Base-by-base conservation (phyloP, 1,140 invertebrate species). In the Pissodes strobi region DNA sequence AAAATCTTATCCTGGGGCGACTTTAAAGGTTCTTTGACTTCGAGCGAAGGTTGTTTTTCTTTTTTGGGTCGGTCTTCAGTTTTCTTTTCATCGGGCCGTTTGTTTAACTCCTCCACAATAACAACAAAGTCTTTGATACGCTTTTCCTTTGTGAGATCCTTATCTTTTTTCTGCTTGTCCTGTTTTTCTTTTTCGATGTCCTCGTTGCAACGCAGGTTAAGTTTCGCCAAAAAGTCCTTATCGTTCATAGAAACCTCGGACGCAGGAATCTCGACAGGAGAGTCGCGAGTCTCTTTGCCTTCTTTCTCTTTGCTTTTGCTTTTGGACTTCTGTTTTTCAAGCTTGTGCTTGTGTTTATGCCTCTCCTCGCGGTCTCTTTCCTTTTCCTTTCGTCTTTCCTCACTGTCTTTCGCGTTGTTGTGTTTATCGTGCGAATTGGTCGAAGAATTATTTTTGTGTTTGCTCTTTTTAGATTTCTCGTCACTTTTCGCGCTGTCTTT, bases 201-300 rank as follows among this genome's bases (percentile, higher is more conserved):
- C 74, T 83, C 81, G 68, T 79, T 83, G 21, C 82, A 80, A 39
- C 81, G 68, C 9, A 87, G 72, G 69, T 89, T 86, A 46, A 88
- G 76, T 12, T 83, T 81, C 27, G 84, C 82, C 15, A 88, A 74
- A 72, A 88, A 88, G 60, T 88, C 87, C 70, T 87, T 85, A 68
- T 88, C 85, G 15, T 83, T 67, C n/a, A 76, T 45, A 5, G 56
- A 46, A 8, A 3, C 4, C 3, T 3, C n/a, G 4, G 38, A 41
- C 3, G 3, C 38, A 41, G 38, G 69, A 51, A 25, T 52, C 4
- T 51, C 34, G n/a, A 51, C 27, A 12, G 45, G 64, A 53, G 22
- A 46, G 21, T 39, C 45, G 61, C 1, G 70, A 5, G 69, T 57
- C 52, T 70, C 72, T 27, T 65, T 53, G 57, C 66, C 37, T 69